These are phyloP conservation scores for Clarias laeviceps DNA, from an alignment of 2,797 vertebrate genomes.

Conservation along the genomic window DNA sequence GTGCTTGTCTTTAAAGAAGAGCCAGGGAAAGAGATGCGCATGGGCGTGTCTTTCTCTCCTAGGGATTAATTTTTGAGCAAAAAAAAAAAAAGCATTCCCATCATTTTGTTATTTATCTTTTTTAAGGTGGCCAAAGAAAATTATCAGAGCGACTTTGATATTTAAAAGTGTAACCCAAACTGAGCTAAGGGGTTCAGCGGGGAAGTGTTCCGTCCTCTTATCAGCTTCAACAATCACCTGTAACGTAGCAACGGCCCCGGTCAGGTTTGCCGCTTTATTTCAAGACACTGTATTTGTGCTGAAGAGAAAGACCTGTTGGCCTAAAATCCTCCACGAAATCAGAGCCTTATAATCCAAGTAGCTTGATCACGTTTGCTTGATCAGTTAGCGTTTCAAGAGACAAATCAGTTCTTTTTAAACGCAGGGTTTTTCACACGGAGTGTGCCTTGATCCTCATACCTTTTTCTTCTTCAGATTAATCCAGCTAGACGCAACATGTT, in stretches of 20 bases:
- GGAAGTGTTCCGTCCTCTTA: background rate
- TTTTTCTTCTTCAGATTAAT: background rate
- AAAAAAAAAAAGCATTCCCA: background rate
- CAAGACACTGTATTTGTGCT: background rate
- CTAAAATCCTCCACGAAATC: background rate
- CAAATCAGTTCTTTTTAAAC: background rate
- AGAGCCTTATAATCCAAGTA: background rate
- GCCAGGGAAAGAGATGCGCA: constrained; percentile 48
- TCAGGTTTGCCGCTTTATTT: background rate
- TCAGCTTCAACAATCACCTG: background rate
- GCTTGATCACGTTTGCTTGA: background rate
- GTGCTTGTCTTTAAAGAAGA: constrained; percentile 44
- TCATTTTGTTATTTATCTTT: background rate
- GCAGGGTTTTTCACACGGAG: background rate
- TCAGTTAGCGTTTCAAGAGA: background rate
- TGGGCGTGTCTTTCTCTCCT: constrained; percentile 35
- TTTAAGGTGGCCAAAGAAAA: background rate
- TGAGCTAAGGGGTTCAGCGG: background rate
- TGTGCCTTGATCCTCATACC: background rate
- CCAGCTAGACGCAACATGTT: background rate
- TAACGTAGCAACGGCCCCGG: background rate
- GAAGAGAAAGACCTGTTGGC: background rate
- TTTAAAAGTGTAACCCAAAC: background rate
- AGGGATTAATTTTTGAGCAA: background rate
- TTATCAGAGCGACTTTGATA: background rate